Percentiles rank a stretch among this genome's conserved stretches.
Evolutionary conservation across 2,113 vertebrate species (phyloP).

Genomic region (Butastur rufipennis): DNA sequence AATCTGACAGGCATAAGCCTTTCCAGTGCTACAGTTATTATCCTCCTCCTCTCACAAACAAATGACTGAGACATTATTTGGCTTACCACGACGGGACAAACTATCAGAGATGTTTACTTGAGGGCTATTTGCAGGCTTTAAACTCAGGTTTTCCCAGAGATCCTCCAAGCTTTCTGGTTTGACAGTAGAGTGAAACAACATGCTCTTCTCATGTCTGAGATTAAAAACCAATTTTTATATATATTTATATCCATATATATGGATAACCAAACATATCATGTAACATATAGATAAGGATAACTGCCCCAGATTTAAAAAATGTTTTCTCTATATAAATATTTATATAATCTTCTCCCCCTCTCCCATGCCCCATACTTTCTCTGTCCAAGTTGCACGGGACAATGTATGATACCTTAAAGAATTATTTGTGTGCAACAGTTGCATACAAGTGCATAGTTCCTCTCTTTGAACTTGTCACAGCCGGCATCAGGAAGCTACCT

Average conservation of each 20-base stretch:
- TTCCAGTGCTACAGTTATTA: neutral
- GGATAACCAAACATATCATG: neutral
- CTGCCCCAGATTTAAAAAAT: neutral
- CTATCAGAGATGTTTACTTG: slow-evolving; percentile 76
- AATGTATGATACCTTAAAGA: neutral
- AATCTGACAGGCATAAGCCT: neutral
- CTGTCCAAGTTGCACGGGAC: neutral
- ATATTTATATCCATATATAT: neutral
- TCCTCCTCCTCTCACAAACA: neutral
- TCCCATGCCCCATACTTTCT: neutral
- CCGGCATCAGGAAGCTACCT: neutral
- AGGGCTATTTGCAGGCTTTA: slow-evolving; percentile 78
- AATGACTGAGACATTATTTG: neutral
- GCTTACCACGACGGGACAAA: slow-evolving; percentile 85
- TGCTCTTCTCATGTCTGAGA: slow-evolving; percentile 75
- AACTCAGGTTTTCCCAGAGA: slow-evolving; percentile 87
- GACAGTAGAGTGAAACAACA: slow-evolving; percentile 70
- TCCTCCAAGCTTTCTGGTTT: slow-evolving; percentile 85
- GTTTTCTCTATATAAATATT: neutral
- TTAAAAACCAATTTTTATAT: neutral
- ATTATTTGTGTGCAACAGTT: neutral
- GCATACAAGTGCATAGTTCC: neutral
- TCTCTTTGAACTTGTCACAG: neutral
- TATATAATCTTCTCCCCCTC: neutral
- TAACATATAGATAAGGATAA: neutral